A percentile compares a stretch with the other conserved stretches of the same genome.
Evolutionary conservation across 2,888 invertebrate species (phyloP).

Genomic region (Stenichneumon culpator): DNA sequence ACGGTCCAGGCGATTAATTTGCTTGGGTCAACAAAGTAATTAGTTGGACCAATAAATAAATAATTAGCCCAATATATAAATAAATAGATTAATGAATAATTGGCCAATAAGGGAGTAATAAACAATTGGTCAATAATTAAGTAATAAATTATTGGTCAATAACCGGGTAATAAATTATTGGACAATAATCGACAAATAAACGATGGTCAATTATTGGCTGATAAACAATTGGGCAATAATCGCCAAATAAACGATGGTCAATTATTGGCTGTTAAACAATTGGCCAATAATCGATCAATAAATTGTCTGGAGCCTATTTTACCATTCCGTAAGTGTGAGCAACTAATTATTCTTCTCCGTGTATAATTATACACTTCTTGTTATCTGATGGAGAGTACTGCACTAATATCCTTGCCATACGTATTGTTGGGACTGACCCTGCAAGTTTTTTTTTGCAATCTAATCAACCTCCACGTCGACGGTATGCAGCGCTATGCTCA

Average conservation of each 20-base stretch:
- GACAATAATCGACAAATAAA: no score
- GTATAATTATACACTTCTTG: no score
- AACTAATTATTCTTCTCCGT: no score
- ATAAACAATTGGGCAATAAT: no score
- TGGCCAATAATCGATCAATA: neutral
- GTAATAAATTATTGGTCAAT: no score
- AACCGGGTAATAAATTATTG: neutral
- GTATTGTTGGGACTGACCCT: neutral
- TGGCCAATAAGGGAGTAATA: neutral
- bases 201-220: no score
- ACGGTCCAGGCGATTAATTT: neutral
- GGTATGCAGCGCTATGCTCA: slow-evolving; percentile 16
- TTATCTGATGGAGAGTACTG: no score
- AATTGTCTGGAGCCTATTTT: neutral
- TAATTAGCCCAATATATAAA: neutral
- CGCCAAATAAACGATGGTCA: no score
- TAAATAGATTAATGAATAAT: neutral
- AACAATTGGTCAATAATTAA: no score
- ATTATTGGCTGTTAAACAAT: neutral
- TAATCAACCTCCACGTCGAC: slow-evolving; percentile 49
- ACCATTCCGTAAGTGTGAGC: no score
- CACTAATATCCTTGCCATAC: neutral
- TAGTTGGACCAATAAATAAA: neutral
- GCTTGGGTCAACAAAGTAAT: neutral
- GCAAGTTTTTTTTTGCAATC: slow-evolving; percentile 21